Conservation (phyloP, 1,140 invertebrate species). For the Meloidogyne floridensis region DNA sequence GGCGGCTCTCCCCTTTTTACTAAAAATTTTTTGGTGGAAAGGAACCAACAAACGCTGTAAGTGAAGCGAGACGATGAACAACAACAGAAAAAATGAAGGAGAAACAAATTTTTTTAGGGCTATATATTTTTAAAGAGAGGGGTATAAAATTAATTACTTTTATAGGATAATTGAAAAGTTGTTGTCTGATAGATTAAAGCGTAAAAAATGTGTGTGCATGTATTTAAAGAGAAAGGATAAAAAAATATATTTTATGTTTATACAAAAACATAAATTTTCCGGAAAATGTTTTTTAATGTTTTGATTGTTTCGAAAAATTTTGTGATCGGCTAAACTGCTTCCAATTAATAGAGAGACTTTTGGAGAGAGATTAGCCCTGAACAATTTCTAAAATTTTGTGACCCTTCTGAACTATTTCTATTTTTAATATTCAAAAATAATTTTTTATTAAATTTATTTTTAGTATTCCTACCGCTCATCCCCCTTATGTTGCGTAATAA, state of each 20-base stretch:
- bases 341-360: too few species aligned
- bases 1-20: neutral
- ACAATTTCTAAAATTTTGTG: too few species aligned
- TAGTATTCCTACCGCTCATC: neutral
- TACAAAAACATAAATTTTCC: too few species aligned
- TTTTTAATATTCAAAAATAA: too few species aligned
- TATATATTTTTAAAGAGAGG: neutral
- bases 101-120: neutral
- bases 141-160: neutral
- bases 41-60: neutral
- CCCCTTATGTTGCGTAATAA: neutral
- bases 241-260: neutral
- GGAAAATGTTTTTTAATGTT: neutral
- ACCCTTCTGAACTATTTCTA: too few species aligned
- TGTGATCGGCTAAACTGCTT: too few species aligned
- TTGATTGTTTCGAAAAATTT: neutral
- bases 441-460: too few species aligned
- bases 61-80: slow-evolving; percentile 8
- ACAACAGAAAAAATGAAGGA: neutral
- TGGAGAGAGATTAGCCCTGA: too few species aligned
- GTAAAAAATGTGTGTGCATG: neutral
- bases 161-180: neutral
- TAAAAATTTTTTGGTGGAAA: neutral
- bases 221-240: neutral
- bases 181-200: neutral